A percentile compares a stretch with the other conserved stretches of the same genome.
Conservation (phyloP, 2,113 vertebrate species). For the Epinephelus fuscoguttatus region DNA sequence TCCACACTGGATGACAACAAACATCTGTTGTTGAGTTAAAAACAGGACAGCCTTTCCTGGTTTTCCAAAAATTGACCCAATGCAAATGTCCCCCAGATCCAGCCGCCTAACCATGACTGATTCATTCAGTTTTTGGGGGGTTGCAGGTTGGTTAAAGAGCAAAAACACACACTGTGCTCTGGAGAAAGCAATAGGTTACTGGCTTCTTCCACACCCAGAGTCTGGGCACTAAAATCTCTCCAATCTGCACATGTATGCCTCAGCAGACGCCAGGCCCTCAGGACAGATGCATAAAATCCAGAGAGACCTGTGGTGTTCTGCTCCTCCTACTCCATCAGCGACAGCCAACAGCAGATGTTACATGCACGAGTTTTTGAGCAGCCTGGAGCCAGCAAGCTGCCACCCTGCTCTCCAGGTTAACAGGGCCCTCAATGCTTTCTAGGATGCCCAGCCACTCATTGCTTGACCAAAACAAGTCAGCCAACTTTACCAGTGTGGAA, state of each 20-base stretch:
- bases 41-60: neutral
- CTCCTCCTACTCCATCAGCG: constrained; percentile 44
- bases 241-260: constrained; percentile 36
- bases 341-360: constrained; percentile 60
- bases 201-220: constrained; percentile 12
- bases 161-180: neutral
- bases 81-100: neutral
- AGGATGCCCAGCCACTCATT: constrained; percentile 7
- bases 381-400: constrained; percentile 52
- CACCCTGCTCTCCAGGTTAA: constrained; percentile 50
- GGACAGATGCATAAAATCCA: constrained; percentile 44
- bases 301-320: constrained; percentile 42
- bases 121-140: neutral
- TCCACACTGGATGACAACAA: neutral
- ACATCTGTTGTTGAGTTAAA: neutral
- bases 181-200: constrained; percentile 3
- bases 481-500: neutral
- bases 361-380: constrained; percentile 24
- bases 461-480: neutral
- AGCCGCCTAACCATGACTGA: neutral
- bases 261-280: constrained; percentile 33
- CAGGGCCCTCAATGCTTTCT: constrained; percentile 14
- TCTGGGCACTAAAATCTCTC: constrained; percentile 12
- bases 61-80: neutral
- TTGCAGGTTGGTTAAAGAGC: neutral